Evolutionary conservation across 2,797 vertebrate species (phyloP).

Genomic region (Schizopygopsis pylzovi): DNA sequence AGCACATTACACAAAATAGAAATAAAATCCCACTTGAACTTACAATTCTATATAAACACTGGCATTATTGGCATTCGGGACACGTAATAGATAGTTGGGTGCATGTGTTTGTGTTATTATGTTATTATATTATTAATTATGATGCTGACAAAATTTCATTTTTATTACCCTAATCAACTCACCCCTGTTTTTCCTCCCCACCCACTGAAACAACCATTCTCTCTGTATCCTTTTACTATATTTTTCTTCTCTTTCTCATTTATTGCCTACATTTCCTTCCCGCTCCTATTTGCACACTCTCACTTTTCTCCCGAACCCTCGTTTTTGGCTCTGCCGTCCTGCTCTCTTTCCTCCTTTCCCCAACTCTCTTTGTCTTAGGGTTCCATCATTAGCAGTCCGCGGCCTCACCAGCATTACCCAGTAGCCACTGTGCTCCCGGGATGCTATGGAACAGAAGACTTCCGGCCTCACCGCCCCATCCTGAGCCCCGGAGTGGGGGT

Average conservation of each 20-base stretch:
- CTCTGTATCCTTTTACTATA: constrained; percentile 48
- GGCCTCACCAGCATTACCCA: constrained; percentile 86
- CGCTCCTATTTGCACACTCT: constrained; percentile 31
- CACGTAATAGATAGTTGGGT: constrained; percentile 15
- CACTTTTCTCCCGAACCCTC: too few relatives aligned
- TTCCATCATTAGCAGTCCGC: constrained; percentile 93
- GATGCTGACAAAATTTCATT: constrained; percentile 48
- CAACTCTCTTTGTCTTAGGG: constrained; percentile 76
- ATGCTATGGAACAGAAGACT: constrained; percentile 75
- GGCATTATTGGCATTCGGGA: neutral
- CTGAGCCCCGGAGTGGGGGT: constrained; percentile 85
- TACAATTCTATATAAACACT: neutral
- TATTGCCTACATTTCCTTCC: constrained; percentile 12
- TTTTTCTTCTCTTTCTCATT: constrained; percentile 8
- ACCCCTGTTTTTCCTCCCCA: constrained; percentile 59
- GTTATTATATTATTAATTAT: constrained; percentile 32
- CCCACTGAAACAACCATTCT: constrained; percentile 52
- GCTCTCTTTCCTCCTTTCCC: constrained; percentile 56
- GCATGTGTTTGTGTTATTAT: constrained; percentile 30
- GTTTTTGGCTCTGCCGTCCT: constrained; percentile 25
- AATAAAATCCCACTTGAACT: neutral
- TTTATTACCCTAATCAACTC: constrained; percentile 67
- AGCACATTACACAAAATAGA: neutral
- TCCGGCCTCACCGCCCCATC: constrained; percentile 84
- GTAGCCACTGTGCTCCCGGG: constrained; percentile 73